These are phyloP conservation scores for Catharus ustulatus DNA, from an alignment of 2,797 vertebrate genomes.

Conservation along the genomic window DNA sequence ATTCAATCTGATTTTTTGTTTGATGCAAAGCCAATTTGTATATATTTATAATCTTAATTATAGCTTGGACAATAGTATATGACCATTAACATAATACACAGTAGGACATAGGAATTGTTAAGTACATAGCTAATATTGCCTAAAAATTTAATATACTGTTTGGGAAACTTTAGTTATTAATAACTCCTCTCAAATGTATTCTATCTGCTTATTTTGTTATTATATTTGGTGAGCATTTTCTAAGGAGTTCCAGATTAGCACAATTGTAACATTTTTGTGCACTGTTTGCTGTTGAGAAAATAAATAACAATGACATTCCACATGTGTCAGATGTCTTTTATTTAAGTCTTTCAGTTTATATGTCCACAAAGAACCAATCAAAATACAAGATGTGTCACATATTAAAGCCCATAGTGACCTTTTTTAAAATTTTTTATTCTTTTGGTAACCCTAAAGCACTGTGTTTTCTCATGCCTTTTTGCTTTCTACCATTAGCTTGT, in stretches of 20 bases:
- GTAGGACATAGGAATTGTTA: not conserved
- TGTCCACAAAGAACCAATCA: not conserved
- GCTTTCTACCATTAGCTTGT: not conserved
- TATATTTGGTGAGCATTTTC: not conserved
- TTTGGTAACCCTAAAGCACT: not conserved
- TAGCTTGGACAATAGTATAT: not conserved
- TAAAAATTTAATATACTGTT: not conserved
- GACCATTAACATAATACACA: not conserved
- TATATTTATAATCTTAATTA: not conserved
- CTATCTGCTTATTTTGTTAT: not conserved
- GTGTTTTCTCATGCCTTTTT: not conserved
- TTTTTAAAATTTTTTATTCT: no score
- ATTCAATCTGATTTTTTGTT: not conserved
- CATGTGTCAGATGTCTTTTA: not conserved
- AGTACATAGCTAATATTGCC: not conserved
- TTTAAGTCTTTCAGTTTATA: not conserved
- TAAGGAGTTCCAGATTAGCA: not conserved
- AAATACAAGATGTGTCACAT: not conserved
- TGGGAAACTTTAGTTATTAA: not conserved
- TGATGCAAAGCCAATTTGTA: not conserved
- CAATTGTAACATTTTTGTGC: not conserved
- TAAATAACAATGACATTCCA: not conserved
- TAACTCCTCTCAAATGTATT: not conserved
- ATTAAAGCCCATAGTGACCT: not conserved
- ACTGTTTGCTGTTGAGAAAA: not conserved